Base-by-base conservation (phyloP, 2,797 vertebrate genomes). In the Chanos chanos region DNA sequence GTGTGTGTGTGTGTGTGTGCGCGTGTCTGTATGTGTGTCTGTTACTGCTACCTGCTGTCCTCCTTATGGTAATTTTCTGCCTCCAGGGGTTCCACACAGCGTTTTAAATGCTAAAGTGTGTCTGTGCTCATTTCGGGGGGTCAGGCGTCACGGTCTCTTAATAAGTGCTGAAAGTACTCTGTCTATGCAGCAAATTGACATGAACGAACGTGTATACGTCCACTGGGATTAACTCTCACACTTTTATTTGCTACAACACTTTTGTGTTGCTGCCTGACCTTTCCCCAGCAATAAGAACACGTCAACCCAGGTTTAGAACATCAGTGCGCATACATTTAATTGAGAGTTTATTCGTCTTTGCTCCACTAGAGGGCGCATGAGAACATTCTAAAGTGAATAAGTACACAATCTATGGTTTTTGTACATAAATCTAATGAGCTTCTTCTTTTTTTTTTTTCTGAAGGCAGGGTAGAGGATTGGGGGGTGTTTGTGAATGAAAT, bases 301-400 rank as follows among this genome's bases (percentile, higher is more conserved):
- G 62, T 57, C 61, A 71, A 37, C 18, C 21, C 52, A 43, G 37
- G 60, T 68, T 74, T 61, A 53, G 53, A 52, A 49, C 60, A 67
- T 54, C 65, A 47, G 19, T 15, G 34, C 56, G 33, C 50, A 49
- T 51, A 68, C 40, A 43, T 37, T 68, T 53, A 65, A 27, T 8
- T 24, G 7, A 12, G 15, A 40, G 41, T 51, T 44, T 63, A 48
- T 75, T 60, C 27, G 34, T 15, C 19, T n/a, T 3, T 10, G 1
- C 33, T 66, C 66, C 73, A 56, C 66, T 54, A 75, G 73, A 67
- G 69, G 69, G 69, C 59, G 67, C 48, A 51, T 65, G 25, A 65
- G 49, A 19, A 57, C 56, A 73, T 54, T 64, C 34, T 12, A 33
- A 51, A 25, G 30, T 30, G n/a, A n/a, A n/a, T n/a, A n/a, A n/a